A percentile compares a stretch with the other conserved stretches of the same genome.
phyloP scores from a whole-genome alignment of 2,113 vertebrate species.

The Cariama cristata region DNA sequence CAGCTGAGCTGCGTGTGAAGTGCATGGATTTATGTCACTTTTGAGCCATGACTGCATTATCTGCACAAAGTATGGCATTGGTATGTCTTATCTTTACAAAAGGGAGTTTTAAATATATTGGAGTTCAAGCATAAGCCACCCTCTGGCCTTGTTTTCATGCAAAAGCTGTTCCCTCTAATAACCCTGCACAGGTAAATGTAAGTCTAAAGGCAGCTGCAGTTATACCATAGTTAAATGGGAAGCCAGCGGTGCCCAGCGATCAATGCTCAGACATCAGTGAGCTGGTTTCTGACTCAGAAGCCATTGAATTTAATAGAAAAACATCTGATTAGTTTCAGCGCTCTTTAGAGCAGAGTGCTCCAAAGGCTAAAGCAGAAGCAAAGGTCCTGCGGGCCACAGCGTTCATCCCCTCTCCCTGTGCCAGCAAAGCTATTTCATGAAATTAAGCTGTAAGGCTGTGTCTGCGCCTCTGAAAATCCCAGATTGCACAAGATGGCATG shows the following conservation, averaged over 20 bases:
- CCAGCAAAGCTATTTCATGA: slow-evolving; percentile 16
- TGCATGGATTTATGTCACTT: not conserved
- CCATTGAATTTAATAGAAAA: not conserved
- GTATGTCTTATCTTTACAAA: not conserved
- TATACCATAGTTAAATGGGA: not conserved
- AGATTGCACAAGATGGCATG: slow-evolving; percentile 14
- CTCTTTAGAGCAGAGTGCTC: not conserved
- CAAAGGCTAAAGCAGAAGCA: not conserved
- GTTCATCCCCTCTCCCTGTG: not conserved
- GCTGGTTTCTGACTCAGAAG: slow-evolving; percentile 6
- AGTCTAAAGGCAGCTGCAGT: not conserved
- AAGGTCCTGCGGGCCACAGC: not conserved
- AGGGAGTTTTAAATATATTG: not conserved
- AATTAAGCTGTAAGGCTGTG: not conserved
- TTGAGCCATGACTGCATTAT: not conserved
- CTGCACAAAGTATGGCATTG: not conserved
- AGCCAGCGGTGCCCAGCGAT: not conserved
- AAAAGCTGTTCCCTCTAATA: slow-evolving; percentile 9
- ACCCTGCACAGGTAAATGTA: not conserved
- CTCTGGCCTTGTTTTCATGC: slow-evolving; percentile 13
- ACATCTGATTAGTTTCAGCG: not conserved
- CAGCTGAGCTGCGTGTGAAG: not conserved
- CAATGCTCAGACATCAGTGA: not conserved
- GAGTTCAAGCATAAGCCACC: not conserved
- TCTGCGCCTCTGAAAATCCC: not conserved